These are phyloP conservation scores for Rhabdornis inornatus DNA, from an alignment of 2,113 vertebrate species.

Conservation along the genomic window DNA sequence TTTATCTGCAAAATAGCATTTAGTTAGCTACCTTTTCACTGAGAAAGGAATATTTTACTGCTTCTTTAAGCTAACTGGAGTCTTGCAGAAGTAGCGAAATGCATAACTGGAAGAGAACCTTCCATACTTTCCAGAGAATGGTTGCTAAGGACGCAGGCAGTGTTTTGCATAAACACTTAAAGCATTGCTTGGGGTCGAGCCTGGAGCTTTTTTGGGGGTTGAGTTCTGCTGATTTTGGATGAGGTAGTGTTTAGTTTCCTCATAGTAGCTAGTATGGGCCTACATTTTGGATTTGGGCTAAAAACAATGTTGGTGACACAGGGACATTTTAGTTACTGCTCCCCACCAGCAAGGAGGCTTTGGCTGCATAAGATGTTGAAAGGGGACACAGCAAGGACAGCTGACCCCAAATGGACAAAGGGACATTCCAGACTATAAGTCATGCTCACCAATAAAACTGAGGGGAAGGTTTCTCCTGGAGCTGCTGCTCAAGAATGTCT, in stretches of 20 bases:
- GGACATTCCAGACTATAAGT: no score
- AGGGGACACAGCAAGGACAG: background rate
- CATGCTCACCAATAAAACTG: background rate
- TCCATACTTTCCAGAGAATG: background rate
- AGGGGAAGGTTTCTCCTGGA: background rate
- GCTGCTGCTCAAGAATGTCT: background rate
- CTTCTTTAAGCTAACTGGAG: background rate
- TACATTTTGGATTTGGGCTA: background rate
- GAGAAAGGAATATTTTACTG: background rate
- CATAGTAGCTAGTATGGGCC: no score
- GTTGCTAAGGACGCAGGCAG: background rate
- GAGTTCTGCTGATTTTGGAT: background rate
- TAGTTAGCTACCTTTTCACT: background rate
- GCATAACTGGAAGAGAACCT: background rate
- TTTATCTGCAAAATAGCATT: background rate
- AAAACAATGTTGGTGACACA: rapidly evolving
- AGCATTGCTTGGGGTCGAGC: background rate
- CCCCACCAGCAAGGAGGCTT: rapidly evolving
- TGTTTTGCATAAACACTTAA: background rate
- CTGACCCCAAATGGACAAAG: no score
- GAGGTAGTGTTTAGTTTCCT: background rate
- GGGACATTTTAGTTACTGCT: background rate
- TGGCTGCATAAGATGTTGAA: no score
- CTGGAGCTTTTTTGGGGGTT: rapidly evolving
- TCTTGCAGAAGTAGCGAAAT: background rate